These are phyloP conservation scores for Sminthurides aquaticus DNA, from an alignment of 2,888 invertebrate species.

Conservation along the genomic window DNA sequence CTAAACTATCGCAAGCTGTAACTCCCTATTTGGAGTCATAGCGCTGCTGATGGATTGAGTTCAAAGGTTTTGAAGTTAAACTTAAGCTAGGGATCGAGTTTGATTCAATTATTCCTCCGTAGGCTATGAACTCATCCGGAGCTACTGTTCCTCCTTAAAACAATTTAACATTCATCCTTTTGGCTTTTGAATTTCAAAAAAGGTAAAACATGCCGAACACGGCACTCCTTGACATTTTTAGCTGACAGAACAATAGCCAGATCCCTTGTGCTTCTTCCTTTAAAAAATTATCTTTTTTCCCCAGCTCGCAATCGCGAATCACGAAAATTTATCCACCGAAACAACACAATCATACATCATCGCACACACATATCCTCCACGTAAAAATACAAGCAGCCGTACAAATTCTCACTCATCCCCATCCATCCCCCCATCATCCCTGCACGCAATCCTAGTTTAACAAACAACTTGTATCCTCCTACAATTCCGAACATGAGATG, in stretches of 20 bases:
- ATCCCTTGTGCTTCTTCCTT: constrained; percentile 5
- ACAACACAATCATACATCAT: constrained; percentile 14
- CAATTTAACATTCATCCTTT: too few relatives aligned
- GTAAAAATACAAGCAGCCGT: constrained; percentile 5
- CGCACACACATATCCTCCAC: constrained; percentile 6
- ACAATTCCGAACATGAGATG: neutral
- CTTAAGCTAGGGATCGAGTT: too few relatives aligned
- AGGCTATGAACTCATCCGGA: too few relatives aligned
- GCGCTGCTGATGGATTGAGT: too few relatives aligned
- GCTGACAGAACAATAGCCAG: constrained; percentile 34
- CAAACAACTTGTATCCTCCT: neutral
- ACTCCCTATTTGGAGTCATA: too few relatives aligned
- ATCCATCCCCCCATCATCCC: neutral
- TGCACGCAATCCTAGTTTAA: neutral
- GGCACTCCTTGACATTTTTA: constrained; percentile 21
- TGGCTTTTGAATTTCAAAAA: too few relatives aligned
- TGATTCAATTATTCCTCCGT: too few relatives aligned
- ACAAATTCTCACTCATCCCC: constrained; percentile 14
- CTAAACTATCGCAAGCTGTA: too few relatives aligned
- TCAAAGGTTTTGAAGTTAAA: too few relatives aligned
- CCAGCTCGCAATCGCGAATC: constrained; percentile 23
- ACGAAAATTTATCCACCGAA: constrained; percentile 13
- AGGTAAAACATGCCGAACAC: neutral
- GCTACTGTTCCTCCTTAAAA: too few relatives aligned
- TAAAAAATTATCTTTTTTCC: constrained; percentile 19